phyloP scores from a whole-genome alignment of 2,113 vertebrate species.

The Dolichallabes microphthalmus region DNA sequence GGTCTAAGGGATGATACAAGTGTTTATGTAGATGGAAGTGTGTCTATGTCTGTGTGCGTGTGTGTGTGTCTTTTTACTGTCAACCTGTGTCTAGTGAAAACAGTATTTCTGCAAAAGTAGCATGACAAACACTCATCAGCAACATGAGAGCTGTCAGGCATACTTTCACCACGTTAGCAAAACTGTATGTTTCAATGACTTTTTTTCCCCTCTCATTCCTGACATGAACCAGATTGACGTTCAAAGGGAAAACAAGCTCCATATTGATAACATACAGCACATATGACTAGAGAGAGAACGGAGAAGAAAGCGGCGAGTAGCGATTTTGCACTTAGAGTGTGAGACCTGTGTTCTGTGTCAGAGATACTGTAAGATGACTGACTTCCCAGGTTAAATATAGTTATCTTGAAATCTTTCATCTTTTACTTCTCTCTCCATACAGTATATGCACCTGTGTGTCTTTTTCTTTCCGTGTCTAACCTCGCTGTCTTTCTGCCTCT shows the following conservation, averaged over 20 bases:
- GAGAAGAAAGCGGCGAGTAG: not conserved
- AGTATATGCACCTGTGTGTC: not conserved
- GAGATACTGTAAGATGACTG: not conserved
- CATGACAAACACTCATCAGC: not conserved
- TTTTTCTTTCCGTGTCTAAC: not conserved
- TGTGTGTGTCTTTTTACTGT: constrained; percentile 33
- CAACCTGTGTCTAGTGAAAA: constrained; percentile 35
- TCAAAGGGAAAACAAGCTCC: constrained; percentile 34
- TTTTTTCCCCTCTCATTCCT: not conserved
- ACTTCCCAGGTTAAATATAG: not conserved
- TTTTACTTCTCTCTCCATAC: constrained; percentile 1
- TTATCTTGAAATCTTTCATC: not conserved
- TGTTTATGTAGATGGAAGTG: constrained; percentile 47
- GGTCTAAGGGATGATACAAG: constrained; percentile 42
- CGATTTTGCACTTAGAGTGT: not conserved
- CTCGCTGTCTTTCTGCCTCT: constrained; percentile 5
- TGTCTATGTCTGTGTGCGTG: constrained; percentile 14
- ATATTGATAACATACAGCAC: constrained; percentile 36
- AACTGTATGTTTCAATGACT: not conserved
- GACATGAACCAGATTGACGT: constrained; percentile 12
- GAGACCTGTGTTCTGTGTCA: constrained; percentile 6
- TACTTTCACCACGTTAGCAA: constrained; percentile 33
- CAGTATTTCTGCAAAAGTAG: constrained; percentile 28
- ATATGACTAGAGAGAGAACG: not conserved
- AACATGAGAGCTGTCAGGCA: constrained; percentile 33